phyloP scores from a whole-genome alignment of 2,113 vertebrate species.

The Todiramphus saurophagus region DNA sequence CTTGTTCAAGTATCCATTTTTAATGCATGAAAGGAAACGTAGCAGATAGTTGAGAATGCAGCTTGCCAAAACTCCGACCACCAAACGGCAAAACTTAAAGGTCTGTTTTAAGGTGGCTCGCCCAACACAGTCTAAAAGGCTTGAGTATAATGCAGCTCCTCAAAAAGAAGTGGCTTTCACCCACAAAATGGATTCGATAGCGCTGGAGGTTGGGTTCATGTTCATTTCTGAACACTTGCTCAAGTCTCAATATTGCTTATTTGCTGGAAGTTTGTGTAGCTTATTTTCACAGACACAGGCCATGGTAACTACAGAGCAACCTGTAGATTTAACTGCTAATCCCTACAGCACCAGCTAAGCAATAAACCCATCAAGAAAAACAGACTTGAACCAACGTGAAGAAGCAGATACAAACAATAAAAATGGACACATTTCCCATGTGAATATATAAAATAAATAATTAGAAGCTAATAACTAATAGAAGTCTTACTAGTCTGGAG shows the following conservation, averaged over 20 bases:
- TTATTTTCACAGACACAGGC: neutral
- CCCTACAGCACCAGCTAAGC: neutral
- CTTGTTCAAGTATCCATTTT: neutral
- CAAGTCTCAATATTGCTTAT: neutral
- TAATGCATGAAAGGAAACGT: neutral
- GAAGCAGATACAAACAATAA: neutral
- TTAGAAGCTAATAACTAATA: neutral
- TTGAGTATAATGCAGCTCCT: neutral
- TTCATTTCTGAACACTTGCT: neutral
- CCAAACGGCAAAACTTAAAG: neutral
- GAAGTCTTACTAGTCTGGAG: neutral
- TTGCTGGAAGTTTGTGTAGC: neutral
- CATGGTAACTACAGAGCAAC: neutral
- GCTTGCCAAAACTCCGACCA: neutral
- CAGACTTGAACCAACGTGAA: neutral
- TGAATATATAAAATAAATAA: neutral
- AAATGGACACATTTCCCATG: neutral
- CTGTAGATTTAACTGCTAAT: neutral
- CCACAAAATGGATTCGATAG: neutral
- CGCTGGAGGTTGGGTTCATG: neutral
- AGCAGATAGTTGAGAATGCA: neutral
- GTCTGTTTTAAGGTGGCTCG: neutral
- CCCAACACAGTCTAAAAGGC: neutral
- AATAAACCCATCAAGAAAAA: neutral
- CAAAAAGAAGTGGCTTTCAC: neutral